Percentiles rank a stretch among this genome's conserved stretches.
These are phyloP conservation scores for Diadophis punctatus DNA, from an alignment of 2,113 vertebrate genomes.

Conservation along the genomic window DNA sequence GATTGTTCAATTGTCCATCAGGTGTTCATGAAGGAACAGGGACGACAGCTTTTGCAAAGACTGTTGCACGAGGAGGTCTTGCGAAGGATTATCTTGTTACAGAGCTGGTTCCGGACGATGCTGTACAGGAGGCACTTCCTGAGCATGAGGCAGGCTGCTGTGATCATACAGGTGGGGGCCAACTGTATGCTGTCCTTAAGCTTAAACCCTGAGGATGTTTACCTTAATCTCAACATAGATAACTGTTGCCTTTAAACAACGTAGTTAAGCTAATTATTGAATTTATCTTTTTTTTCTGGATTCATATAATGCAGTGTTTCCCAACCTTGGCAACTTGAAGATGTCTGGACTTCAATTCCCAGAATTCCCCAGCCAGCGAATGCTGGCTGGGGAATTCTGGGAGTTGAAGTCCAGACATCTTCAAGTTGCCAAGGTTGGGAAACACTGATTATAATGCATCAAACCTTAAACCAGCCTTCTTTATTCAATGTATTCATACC, in stretches of 20 bases:
- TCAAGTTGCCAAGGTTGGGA: too few species aligned
- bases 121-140: conserved; percentile 85
- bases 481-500: neutral
- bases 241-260: neutral
- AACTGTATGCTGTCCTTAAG: neutral
- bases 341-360: too few species aligned
- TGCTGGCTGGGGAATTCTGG: too few species aligned
- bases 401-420: too few species aligned
- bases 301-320: neutral
- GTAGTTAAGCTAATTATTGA: neutral
- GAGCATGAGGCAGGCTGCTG: conserved; percentile 74
- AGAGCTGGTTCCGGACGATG: conserved; percentile 80
- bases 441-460: too few species aligned
- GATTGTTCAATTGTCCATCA: conserved; percentile 39
- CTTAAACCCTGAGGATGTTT: neutral
- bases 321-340: too few species aligned
- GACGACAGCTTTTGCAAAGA: conserved; percentile 84
- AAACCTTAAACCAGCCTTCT: neutral
- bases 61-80: conserved; percentile 88
- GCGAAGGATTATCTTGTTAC: conserved; percentile 79
- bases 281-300: neutral
- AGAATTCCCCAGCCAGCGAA: too few species aligned
- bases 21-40: conserved; percentile 91
- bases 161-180: conserved; percentile 82
- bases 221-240: neutral